These are phyloP conservation scores for Carterocephalus palaemon DNA, from an alignment of 2,888 invertebrate species.

Conservation along the genomic window DNA sequence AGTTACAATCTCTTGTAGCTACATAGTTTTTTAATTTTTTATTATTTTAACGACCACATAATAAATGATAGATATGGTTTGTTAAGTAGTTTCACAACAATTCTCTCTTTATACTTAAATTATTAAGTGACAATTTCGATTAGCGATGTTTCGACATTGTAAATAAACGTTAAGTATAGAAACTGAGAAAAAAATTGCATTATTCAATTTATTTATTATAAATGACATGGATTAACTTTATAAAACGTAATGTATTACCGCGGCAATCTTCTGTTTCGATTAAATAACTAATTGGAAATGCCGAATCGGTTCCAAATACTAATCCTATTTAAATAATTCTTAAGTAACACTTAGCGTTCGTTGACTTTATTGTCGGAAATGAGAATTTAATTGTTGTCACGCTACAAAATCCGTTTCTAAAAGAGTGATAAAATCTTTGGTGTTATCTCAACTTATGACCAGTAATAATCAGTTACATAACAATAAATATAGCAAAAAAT, in stretches of 20 bases:
- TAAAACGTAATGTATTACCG: not conserved
- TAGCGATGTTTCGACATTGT: too few species aligned
- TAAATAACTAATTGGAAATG: conserved; percentile 13
- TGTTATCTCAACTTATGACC: conserved; percentile 1
- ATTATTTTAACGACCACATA: too few species aligned
- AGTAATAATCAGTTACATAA: conserved; percentile 17
- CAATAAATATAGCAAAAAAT: conserved; percentile 3
- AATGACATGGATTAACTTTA: not conserved
- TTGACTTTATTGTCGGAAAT: conserved; percentile 15
- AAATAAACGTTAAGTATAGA: too few species aligned
- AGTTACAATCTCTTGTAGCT: too few species aligned
- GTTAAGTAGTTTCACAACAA: too few species aligned
- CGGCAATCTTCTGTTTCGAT: conserved; percentile 12
- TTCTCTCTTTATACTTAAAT: too few species aligned
- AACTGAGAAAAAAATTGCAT: too few species aligned
- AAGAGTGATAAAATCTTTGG: conserved; percentile 16
- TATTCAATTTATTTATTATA: not conserved
- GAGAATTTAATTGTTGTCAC: conserved; percentile 21
- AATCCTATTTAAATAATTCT: conserved; percentile 15
- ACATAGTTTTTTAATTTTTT: too few species aligned
- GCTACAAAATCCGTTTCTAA: conserved; percentile 14
- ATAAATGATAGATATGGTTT: too few species aligned
- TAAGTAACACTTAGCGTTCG: conserved; percentile 13
- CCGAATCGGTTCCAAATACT: not conserved
- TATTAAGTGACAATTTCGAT: too few species aligned